Evolutionary conservation across 2,797 vertebrate species (phyloP).

Genomic region (Rhabdomys pumilio): DNA sequence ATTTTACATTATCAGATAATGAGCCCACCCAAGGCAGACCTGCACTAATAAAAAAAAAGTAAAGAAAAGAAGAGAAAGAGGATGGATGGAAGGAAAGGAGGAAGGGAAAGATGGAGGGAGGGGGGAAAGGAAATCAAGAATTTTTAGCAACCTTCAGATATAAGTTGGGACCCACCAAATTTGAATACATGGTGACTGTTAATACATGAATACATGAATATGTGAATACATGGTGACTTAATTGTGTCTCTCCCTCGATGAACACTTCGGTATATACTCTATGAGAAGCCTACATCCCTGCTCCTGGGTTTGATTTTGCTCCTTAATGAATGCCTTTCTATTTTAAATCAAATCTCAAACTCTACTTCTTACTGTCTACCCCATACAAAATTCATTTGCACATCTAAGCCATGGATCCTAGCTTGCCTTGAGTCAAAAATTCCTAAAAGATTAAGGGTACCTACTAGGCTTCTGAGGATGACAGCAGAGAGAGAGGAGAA

Average conservation of each 20-base stretch:
- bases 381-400: not conserved
- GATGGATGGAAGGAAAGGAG: not conserved
- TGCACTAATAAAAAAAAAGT: not conserved
- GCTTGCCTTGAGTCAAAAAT: not conserved
- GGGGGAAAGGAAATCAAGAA: no score
- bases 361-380: not conserved
- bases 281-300: not conserved
- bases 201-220: not conserved
- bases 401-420: not conserved
- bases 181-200: not conserved
- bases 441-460: not conserved
- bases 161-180: not conserved
- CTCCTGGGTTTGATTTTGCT: no score
- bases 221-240: not conserved
- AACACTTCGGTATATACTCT: not conserved
- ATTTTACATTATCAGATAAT: not conserved
- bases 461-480: not conserved
- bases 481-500: not conserved
- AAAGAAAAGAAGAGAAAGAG: not conserved
- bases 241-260: not conserved
- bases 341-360: not conserved
- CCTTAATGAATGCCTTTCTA: not conserved
- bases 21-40: not conserved
- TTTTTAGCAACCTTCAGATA: not conserved
- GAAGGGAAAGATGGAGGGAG: not conserved